Percentiles rank a stretch among this genome's conserved stretches.
These are phyloP conservation scores for Uropetala carovei DNA, from an alignment of 2,888 invertebrate genomes.

Conservation along the genomic window DNA sequence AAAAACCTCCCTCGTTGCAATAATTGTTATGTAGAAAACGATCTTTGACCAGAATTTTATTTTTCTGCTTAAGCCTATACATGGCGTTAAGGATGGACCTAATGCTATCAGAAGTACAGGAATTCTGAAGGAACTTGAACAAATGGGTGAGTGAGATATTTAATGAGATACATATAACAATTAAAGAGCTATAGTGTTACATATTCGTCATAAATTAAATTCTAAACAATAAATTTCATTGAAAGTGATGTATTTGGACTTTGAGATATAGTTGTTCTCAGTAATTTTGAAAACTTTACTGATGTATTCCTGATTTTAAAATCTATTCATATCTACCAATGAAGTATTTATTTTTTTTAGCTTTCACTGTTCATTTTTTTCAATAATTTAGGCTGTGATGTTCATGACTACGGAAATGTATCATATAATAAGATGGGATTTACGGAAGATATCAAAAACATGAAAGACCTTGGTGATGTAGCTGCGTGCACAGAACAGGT, in stretches of 20 bases:
- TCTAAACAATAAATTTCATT: too few species aligned
- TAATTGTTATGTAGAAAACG: too few species aligned
- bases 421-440: conserved; percentile 74
- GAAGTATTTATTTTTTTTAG: background rate
- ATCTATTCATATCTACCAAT: conserved; percentile 15
- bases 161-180: too few species aligned
- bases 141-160: conserved; percentile 77
- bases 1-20: too few species aligned
- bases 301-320: conserved; percentile 30
- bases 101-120: conserved; percentile 82
- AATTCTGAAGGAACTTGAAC: conserved; percentile 79
- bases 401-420: conserved; percentile 85
- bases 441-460: conserved; percentile 78
- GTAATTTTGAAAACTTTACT: conserved; percentile 42
- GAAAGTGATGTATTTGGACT: background rate
- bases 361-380: background rate
- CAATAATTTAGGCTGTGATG: conserved; percentile 75
- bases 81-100: conserved; percentile 85
- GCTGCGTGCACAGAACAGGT: conserved; percentile 82
- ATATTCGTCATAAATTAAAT: too few species aligned
- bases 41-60: conserved; percentile 47
- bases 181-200: too few species aligned
- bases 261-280: background rate
- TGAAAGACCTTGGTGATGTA: conserved; percentile 82
- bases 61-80: conserved; percentile 75